Conservation (phyloP, 2,797 vertebrate species). For the Simalia tracyae region DNA sequence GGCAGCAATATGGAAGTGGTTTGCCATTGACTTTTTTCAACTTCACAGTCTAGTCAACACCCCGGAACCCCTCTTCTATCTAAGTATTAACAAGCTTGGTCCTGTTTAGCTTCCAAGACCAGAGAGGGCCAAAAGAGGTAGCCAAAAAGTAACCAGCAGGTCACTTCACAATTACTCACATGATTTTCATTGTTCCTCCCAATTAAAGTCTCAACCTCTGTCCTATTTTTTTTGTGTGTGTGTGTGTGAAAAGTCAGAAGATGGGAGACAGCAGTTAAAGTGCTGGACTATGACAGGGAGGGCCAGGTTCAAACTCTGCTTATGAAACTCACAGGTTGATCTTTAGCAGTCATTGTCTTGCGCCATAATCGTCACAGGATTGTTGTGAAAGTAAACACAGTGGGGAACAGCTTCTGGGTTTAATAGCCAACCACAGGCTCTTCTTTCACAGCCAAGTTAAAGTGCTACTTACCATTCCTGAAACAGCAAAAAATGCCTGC, state of each 20-base stretch:
- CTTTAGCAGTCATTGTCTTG: not conserved
- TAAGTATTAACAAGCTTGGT: not conserved
- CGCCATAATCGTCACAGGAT: not conserved
- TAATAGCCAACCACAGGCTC: not conserved
- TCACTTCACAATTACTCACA: not conserved
- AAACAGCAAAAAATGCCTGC: not conserved
- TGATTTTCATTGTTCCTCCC: not conserved
- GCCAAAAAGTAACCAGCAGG: not conserved
- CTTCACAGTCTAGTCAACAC: not conserved
- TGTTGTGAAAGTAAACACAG: not conserved
- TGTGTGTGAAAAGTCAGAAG: not conserved
- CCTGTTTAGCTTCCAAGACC: not conserved
- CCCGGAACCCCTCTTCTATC: not conserved
- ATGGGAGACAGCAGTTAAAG: not conserved
- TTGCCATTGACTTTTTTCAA: not conserved
- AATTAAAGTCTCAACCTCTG: not conserved
- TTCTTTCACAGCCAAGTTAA: not conserved
- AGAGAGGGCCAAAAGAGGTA: not conserved
- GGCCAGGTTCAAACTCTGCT: not conserved
- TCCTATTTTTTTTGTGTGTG: not conserved
- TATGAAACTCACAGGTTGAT: not conserved
- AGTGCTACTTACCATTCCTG: not conserved
- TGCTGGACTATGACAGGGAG: not conserved
- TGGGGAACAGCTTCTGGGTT: not conserved
- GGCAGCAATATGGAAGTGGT: not conserved